phyloP scores from a whole-genome alignment of 64 coral and sea anemone species.

The Montipora cactus region DNA sequence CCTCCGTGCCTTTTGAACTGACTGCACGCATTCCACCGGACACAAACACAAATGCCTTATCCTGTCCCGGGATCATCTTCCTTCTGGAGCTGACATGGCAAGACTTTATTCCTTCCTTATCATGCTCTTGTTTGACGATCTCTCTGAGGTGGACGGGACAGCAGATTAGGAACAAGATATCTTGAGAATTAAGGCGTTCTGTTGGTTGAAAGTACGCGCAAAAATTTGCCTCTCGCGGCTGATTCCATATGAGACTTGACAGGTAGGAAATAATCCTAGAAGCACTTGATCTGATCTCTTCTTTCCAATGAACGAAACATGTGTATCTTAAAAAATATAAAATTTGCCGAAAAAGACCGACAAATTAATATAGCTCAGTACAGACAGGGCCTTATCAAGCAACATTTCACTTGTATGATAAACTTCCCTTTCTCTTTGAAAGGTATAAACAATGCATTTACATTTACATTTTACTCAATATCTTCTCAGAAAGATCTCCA shows the following conservation, averaged over 20 bases:
- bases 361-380: too few species aligned
- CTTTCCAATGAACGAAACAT: background rate
- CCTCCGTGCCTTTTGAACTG: background rate
- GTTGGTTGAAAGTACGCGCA: conserved; percentile 21
- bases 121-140: background rate
- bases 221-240: background rate
- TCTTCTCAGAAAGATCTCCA: too few species aligned
- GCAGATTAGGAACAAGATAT: conserved; percentile 24
- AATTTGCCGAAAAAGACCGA: too few species aligned
- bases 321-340: background rate
- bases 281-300: background rate
- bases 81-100: background rate
- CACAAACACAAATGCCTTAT: conserved; percentile 25
- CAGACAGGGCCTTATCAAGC: too few species aligned
- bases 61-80: conserved; percentile 5
- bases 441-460: too few species aligned
- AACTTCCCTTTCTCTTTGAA: too few species aligned
- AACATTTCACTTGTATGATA: too few species aligned
- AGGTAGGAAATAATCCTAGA: background rate
- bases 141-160: conserved; percentile 12
- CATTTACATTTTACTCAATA: too few species aligned
- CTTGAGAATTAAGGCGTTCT: conserved; percentile 4
- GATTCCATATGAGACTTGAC: conserved; percentile 12
- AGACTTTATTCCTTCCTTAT: background rate
- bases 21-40: background rate